Base-by-base conservation (phyloP, 2,797 vertebrate species). In the Amphiprion clarkii region DNA sequence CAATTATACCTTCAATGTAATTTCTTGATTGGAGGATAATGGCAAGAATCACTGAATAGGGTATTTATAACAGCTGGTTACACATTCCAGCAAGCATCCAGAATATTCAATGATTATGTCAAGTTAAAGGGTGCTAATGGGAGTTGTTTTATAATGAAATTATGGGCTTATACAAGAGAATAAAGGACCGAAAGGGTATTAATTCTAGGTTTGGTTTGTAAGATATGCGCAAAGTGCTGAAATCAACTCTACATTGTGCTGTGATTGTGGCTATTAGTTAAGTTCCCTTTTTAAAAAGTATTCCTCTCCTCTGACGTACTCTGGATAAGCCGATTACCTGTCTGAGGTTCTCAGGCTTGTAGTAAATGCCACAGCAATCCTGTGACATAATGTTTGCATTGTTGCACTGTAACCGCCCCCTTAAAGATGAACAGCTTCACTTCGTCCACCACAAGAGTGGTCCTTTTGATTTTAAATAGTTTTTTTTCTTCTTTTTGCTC, bases 311-410 rank as follows among this genome's bases (percentile, higher is more conserved):
- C 62, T 52, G 27, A 48, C 7, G 1, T 56, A 10, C 0, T 3
- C 52, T 19, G 23, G 53, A 25, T 84, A 87, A 89, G 79, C 76
- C 54, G 71, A 78, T 90, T 83, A 83, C 6, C 19, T 55, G 10
- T 56, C 10, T 23, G 0, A 13, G 14, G 63, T 81, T 71, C 79
- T 64, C n/a, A 33, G 40, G 33, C n/a, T 60, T 56, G 29, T 70
- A 68, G 68, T 62, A 61, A 84, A 80, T 52, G 40, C 57, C 39
- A 29, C 29, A 11, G 68, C 21, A 16, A 42, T 33, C 2, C 0
- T 66, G 36, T 79, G 67, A 75, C 79, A 79, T 71, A 71, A 59
- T 36, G 48, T 78, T 78, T 73, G 49, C 21, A 46, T 19, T 76
- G 58, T 67, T 61, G 25, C 3, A 1, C 8, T 1, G 5, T 29